Percentiles rank a stretch among this genome's conserved stretches.
Conservation (phyloP, 2,113 vertebrate species). For the Plestiodon gilberti region DNA sequence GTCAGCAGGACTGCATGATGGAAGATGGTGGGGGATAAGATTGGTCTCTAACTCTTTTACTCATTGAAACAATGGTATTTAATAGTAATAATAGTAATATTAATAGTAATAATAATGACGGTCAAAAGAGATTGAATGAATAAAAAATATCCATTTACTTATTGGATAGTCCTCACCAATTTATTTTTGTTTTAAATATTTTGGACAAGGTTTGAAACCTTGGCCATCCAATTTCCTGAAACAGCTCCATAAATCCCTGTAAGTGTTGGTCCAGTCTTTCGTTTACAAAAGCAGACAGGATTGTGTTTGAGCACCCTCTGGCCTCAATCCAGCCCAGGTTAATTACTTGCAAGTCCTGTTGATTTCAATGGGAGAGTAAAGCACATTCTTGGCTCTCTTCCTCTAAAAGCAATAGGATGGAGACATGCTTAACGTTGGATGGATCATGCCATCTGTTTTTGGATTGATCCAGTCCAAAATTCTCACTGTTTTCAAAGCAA, state of each 20-base stretch:
- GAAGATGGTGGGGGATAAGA: too few species aligned
- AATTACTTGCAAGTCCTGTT: neutral
- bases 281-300: neutral
- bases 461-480: neutral
- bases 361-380: neutral
- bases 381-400: neutral
- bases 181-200: neutral
- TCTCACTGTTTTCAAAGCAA: neutral
- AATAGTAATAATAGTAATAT: too few species aligned
- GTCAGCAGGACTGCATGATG: too few species aligned
- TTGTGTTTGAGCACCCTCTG: neutral
- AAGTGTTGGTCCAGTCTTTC: neutral
- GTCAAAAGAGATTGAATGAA: neutral
- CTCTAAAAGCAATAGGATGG: neutral
- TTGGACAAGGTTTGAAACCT: neutral
- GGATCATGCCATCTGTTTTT: neutral
- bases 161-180: neutral
- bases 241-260: neutral
- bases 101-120: neutral
- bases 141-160: too few species aligned
- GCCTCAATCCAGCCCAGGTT: neutral
- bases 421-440: neutral
- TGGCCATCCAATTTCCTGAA: neutral
- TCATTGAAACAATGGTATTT: too few species aligned
- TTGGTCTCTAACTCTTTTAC: too few species aligned